Evolutionary conservation across 2,888 invertebrate genomes (phyloP).

Genomic region (Caenorhabditis sp.): DNA sequence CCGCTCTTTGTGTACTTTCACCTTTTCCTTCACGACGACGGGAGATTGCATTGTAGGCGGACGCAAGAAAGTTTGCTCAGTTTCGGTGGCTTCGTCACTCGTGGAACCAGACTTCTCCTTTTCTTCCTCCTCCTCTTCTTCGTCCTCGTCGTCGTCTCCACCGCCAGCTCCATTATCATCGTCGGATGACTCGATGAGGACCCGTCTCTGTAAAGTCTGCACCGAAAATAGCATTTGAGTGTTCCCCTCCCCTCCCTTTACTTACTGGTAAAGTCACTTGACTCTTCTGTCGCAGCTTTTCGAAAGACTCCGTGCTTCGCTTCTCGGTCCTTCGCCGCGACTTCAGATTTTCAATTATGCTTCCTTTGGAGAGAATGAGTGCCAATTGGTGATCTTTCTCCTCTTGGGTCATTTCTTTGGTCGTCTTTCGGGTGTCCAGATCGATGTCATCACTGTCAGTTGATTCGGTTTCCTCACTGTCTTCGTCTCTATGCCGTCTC

Average conservation of each 20-base stretch:
- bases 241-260: no score
- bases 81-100: constrained; percentile 15
- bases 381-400: constrained; percentile 53
- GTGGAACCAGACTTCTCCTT: constrained; percentile 14
- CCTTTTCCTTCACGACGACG: constrained; percentile 9
- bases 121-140: constrained; percentile 11
- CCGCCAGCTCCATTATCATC: constrained; percentile 17
- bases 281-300: constrained; percentile 30
- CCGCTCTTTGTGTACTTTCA: constrained; percentile 7
- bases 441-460: constrained; percentile 12
- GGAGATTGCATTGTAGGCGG: not conserved
- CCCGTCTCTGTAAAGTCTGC: constrained; percentile 42
- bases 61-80: not conserved
- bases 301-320: constrained; percentile 20
- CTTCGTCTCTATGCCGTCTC: constrained; percentile 13
- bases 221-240: no score
- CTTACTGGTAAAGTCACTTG: constrained; percentile 20
- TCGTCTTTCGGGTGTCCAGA: not conserved
- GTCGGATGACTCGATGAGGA: constrained; percentile 50
- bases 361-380: constrained; percentile 17
- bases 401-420: constrained; percentile 40
- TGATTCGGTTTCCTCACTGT: constrained; percentile 25
- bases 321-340: constrained; percentile 23
- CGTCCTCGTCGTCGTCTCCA: no score
- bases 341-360: constrained; percentile 37